Evolutionary conservation across 2,113 vertebrate species (phyloP), one percentile per base, ranked within the genome.

Genomic region (Isurus oxyrinchus): DNA sequence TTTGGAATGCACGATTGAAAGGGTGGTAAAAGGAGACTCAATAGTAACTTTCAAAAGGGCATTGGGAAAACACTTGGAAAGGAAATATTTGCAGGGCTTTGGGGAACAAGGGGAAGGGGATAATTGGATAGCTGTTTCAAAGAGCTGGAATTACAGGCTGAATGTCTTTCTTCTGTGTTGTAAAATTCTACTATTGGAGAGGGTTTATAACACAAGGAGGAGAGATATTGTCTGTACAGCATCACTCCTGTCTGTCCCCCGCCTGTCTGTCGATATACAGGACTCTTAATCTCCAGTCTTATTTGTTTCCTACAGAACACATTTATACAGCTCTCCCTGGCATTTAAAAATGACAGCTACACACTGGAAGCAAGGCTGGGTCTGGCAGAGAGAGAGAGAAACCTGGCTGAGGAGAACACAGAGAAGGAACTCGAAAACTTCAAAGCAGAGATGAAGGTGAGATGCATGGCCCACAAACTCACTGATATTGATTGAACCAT

Each of bases 341-440:
- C 99, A n/a, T 99, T 98, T 98, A 99, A 99, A 97, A 99, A 99
- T 96, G 99, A 99, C 98, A 99, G 99, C 97, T 99, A 99, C 97
- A 99, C 99, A 11, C 98, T 99, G 97, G 99, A 99, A 97, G 98
- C 98, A 44, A 98, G 99, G 97, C 98, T 99, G 97, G 98, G 98
- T 96, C 99, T 99, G 97, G 98, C 99, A 0, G 99, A 99, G 97
- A 98, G 99, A 90, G 99, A 99, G 97, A 98, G 99, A 96, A 99
- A 98, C 97, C 97, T 99, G 97, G 99, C 98, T 0, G 99, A 99
- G 97, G 99, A 99, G 96, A 98, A 99, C 97, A 98, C 98, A 0
- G 99, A 99, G 97, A 99, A 99, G 97, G 99, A 99, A 97, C 98
- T 99, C 96, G 99, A 99, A 96, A 98, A 98, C 97, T 99, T 99